Conservation (phyloP, 2,113 vertebrate genomes). For the Phrynocephalus versicolor region DNA sequence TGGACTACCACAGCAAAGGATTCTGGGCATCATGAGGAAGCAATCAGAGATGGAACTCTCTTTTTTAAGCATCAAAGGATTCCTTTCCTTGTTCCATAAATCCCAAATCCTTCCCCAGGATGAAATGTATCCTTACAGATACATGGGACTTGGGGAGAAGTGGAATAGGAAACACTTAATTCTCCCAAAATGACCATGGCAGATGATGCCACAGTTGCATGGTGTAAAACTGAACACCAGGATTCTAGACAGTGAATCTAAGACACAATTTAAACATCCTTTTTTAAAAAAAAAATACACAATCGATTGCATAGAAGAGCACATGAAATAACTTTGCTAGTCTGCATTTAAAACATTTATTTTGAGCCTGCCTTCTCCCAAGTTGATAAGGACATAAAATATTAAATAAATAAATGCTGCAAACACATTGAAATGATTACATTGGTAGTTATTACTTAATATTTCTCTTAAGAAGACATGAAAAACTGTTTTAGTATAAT, state of each 20-base stretch:
- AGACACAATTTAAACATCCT: not conserved
- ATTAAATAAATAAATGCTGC: not conserved
- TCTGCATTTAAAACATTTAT: not conserved
- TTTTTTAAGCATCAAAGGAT: too few species aligned
- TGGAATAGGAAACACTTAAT: too few species aligned
- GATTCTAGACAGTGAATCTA: not conserved
- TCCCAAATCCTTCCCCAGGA: too few species aligned
- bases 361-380: not conserved
- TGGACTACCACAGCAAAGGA: too few species aligned
- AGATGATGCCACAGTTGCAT: too few species aligned
- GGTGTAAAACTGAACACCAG: too few species aligned
- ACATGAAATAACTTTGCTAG: not conserved
- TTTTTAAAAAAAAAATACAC: not conserved
- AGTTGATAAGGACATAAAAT: not conserved
- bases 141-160: too few species aligned
- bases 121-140: too few species aligned
- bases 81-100: too few species aligned
- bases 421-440: not conserved
- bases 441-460: not conserved
- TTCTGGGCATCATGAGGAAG: too few species aligned
- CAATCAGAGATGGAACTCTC: too few species aligned
- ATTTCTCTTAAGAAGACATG: not conserved
- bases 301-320: slow-evolving; percentile 7
- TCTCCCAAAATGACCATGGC: too few species aligned
- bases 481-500: slow-evolving; percentile 3